These are phyloP conservation scores for Anoplophora glabripennis DNA, from an alignment of 1,140 invertebrate genomes.

Conservation along the genomic window DNA sequence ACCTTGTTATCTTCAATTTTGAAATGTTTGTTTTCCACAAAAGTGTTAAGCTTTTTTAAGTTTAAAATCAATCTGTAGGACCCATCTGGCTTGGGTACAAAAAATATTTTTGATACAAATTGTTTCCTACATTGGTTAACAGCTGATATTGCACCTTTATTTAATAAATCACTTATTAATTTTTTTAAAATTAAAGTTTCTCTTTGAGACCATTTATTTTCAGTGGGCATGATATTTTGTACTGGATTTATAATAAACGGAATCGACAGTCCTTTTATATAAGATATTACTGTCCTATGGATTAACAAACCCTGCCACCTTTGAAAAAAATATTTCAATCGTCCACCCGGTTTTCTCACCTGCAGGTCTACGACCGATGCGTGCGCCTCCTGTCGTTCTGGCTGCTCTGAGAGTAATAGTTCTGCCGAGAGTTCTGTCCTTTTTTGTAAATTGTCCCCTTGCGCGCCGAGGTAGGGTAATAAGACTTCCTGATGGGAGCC, in stretches of 20 bases:
- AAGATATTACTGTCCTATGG: background rate
- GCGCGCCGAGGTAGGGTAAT: too few species aligned
- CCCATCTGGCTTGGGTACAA: constrained; percentile 23
- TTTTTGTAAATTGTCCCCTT: background rate
- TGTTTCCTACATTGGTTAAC: constrained; percentile 7
- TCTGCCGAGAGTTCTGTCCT: background rate
- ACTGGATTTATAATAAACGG: background rate
- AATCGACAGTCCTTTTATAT: background rate
- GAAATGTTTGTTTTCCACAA: constrained; percentile 28
- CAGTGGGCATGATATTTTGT: background rate
- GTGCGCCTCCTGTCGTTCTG: background rate
- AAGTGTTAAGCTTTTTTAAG: constrained; percentile 34
- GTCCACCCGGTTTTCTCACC: background rate
- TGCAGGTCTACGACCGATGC: too few species aligned
- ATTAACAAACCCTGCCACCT: background rate
- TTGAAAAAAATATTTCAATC: background rate
- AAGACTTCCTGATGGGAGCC: too few species aligned
- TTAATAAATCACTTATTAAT: background rate
- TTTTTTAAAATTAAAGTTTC: background rate
- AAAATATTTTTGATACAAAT: constrained; percentile 30
- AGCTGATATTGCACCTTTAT: background rate
- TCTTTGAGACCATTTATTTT: background rate
- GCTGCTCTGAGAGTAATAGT: background rate
- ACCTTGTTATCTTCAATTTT: constrained; percentile 35
- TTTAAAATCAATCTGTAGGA: constrained; percentile 34